Evolutionary conservation across 2,113 vertebrate genomes (phyloP).

Genomic region (Anseranas semipalmata): DNA sequence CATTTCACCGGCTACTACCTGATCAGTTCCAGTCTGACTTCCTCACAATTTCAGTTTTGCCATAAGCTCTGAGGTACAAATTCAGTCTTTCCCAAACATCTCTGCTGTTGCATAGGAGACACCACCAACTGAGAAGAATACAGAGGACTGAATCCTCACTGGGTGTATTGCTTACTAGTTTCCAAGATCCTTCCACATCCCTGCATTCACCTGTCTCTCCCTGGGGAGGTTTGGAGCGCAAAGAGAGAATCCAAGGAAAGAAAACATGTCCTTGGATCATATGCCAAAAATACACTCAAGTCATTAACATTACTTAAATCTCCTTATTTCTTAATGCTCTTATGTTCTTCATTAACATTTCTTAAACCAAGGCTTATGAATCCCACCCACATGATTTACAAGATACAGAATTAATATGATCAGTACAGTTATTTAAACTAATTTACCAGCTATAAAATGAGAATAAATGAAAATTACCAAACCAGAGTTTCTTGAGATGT

Average conservation of each 20-base stretch:
- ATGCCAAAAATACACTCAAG: neutral
- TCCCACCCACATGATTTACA: neutral
- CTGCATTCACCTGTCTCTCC: neutral
- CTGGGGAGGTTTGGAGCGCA: neutral
- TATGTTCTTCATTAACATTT: neutral
- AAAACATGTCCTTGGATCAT: neutral
- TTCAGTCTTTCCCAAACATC: neutral
- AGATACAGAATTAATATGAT: neutral
- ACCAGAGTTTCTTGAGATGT: neutral
- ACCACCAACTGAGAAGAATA: neutral
- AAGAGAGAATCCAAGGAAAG: neutral
- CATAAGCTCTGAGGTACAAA: neutral
- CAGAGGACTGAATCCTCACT: neutral
- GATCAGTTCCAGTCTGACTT: neutral
- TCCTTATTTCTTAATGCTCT: no score
- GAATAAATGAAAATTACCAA: conserved; percentile 3
- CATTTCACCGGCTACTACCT: neutral
- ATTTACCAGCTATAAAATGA: neutral
- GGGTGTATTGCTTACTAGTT: neutral
- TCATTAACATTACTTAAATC: neutral
- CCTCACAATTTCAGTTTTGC: neutral
- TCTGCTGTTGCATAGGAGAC: neutral
- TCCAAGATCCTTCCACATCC: neutral
- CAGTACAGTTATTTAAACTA: neutral
- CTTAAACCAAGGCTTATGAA: neutral